Percentiles rank a stretch among this genome's conserved stretches.
Evolutionary conservation across 2,797 vertebrate species (phyloP).

Genomic region (Gila robusta): DNA sequence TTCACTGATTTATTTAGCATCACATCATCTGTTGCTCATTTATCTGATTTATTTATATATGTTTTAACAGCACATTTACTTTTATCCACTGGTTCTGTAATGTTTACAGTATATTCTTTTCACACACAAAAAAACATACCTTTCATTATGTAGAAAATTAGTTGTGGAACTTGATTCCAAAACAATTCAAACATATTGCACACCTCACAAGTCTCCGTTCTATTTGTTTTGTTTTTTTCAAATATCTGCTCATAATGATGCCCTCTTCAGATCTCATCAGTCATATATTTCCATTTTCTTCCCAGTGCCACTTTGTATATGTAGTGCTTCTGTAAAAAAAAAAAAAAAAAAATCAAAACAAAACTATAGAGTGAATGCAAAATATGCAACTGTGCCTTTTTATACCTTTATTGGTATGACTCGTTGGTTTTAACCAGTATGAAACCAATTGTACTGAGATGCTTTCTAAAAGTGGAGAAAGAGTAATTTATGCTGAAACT

Average conservation of each 20-base stretch:
- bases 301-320: slow-evolving; percentile 93
- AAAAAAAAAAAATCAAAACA: slow-evolving; percentile 53
- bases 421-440: slow-evolving; percentile 87
- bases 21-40: slow-evolving; percentile 40
- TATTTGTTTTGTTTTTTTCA: slow-evolving; percentile 81
- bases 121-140: slow-evolving; percentile 19
- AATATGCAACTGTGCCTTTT: slow-evolving; percentile 99
- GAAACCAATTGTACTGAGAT: slow-evolving; percentile 82
- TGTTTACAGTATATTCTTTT: slow-evolving; percentile 51
- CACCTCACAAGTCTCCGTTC: slow-evolving; percentile 74
- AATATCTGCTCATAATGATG: slow-evolving; percentile 59
- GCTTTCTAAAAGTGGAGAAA: slow-evolving; percentile 82
- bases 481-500: slow-evolving; percentile 78
- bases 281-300: slow-evolving; percentile 81
- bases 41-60: slow-evolving; percentile 30
- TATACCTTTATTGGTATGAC: slow-evolving; percentile 94
- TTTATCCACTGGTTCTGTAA: slow-evolving; percentile 37
- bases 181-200: slow-evolving; percentile 73
- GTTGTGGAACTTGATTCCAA: slow-evolving; percentile 57
- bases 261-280: slow-evolving; percentile 37
- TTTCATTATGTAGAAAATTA: slow-evolving; percentile 55
- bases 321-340: slow-evolving; percentile 90
- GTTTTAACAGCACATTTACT: slow-evolving; percentile 34
- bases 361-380: slow-evolving; percentile 94
- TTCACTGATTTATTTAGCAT: slow-evolving; percentile 55